Evolutionary conservation across 2,113 vertebrate species (phyloP), one percentile per base, ranked within the genome.

Genomic region (Grallaria varia): DNA sequence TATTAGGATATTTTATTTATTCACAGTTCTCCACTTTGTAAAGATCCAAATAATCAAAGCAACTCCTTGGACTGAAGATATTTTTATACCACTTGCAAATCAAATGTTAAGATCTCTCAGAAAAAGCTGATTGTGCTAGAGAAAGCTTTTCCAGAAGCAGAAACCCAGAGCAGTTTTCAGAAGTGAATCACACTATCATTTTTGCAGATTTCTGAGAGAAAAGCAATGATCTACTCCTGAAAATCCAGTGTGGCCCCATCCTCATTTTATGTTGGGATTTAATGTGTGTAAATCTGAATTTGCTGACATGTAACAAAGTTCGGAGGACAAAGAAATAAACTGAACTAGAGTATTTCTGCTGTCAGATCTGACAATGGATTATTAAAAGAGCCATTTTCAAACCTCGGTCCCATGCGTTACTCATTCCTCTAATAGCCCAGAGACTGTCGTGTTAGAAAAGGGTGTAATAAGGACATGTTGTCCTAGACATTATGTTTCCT

Each of bases 401-500:
- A 72, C 39, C 90, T 63, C 92, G 23, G 64, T 28, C 42, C 75
- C 71, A 37, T 93, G 91, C 59, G 87, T 96, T 92, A 89, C 75
- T 96, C 92, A 92, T 47, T 94, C 73, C 68, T 71, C n/a, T 74
- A 72, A 64, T 18, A 82, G 37, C 23, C 2, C 2, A 86, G 76
- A 69, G 72, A 44, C 52, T 94, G 92, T 84, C 93, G 90, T 93
- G 90, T 74, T 96, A 75, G 79, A 52, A 67, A 62, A 90, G 75
- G 76, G 82, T 93, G 83, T 60, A 91, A 91, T 88, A 52, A 94
- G 76, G 87, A 94, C 93, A 90, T 1, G 10, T 63, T 82, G 92
- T 93, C 87, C 93, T 35, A 91, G 55, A 67, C 73, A 52, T 82
- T 78, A 73, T 83, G 78, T 83, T 95, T 95, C 77, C 91, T 93